Conservation (phyloP, 1,140 invertebrate species). For the Conopomorpha cramerella region DNA sequence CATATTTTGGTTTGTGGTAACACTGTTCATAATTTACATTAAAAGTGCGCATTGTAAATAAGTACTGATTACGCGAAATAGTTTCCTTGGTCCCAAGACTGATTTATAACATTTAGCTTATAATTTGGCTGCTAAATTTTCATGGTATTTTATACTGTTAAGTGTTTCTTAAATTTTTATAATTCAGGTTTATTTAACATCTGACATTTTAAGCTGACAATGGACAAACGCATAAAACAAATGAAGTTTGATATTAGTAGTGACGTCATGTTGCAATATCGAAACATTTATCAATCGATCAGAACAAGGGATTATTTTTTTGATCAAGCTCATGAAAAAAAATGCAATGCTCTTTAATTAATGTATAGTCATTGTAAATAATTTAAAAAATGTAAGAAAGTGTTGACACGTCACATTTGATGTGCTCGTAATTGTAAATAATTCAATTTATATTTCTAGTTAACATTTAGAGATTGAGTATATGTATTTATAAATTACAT, state of each 20-base stretch:
- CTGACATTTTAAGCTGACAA: no score
- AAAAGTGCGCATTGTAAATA: no score
- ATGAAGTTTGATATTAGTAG: no score
- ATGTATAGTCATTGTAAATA: slow-evolving; percentile 61
- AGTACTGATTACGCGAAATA: no score
- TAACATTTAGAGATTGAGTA: slow-evolving; percentile 52
- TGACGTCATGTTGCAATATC: background rate
- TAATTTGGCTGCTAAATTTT: slow-evolving; percentile 11
- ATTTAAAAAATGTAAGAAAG: slow-evolving; percentile 46
- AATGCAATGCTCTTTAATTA: slow-evolving; percentile 51
- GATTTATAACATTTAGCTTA: slow-evolving; percentile 28
- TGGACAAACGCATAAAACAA: no score
- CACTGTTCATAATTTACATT: no score
- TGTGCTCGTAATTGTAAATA: slow-evolving; percentile 58
- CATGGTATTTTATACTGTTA: slow-evolving; percentile 1
- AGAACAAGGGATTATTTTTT: slow-evolving; percentile 45
- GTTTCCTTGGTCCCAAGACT: slow-evolving; percentile 50
- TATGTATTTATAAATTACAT: slow-evolving; percentile 60
- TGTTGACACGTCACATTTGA: slow-evolving; percentile 29
- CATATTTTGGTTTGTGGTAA: no score
- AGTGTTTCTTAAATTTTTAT: background rate
- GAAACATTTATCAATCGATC: slow-evolving; percentile 15
- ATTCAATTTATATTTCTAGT: slow-evolving; percentile 54
- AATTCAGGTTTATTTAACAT: background rate
- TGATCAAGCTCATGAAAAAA: slow-evolving; percentile 43